phyloP scores from a whole-genome alignment of 2,888 invertebrate genomes.

The Plagodis dolabraria region DNA sequence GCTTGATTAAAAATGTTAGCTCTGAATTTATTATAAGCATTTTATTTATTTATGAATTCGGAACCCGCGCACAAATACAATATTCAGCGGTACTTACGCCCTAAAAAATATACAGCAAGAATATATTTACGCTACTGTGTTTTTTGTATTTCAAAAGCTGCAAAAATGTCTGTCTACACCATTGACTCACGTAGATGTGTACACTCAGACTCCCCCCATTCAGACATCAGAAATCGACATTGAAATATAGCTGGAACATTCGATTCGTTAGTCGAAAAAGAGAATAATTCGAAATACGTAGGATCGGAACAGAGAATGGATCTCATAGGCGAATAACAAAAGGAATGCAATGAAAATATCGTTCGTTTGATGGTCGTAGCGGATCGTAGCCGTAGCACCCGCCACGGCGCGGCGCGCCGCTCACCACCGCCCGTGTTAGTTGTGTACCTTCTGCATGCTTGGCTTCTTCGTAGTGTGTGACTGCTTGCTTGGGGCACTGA shows the following conservation, averaged over 20 bases:
- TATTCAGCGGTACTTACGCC: not conserved
- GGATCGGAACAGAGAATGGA: conserved; percentile 69
- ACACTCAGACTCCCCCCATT: conserved; percentile 42
- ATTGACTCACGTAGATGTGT: conserved; percentile 21
- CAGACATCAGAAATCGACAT: conserved; percentile 59
- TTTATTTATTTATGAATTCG: conserved; percentile 24
- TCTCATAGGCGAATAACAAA: conserved; percentile 77
- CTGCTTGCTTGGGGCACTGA: conserved; percentile 56
- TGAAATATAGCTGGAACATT: conserved; percentile 70
- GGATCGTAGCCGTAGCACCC: conserved; percentile 34
- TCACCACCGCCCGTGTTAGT: conserved; percentile 57
- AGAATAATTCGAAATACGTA: conserved; percentile 75
- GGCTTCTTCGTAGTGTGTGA: conserved; percentile 28
- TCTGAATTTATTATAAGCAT: conserved; percentile 23
- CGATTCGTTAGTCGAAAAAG: conserved; percentile 78
- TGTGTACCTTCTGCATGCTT: conserved; percentile 38
- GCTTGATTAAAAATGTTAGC: conserved; percentile 12
- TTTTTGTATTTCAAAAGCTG: not conserved
- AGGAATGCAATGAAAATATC: conserved; percentile 73
- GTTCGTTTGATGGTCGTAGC: conserved; percentile 67
- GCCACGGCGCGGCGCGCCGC: conserved; percentile 45
- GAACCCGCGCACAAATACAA: conserved; percentile 4
- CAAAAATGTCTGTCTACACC: conserved; percentile 9
- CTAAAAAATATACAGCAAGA: not conserved
- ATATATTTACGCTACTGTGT: not conserved